Evolutionary conservation across 2,888 invertebrate genomes (phyloP).

Genomic region (Polietes domitor): DNA sequence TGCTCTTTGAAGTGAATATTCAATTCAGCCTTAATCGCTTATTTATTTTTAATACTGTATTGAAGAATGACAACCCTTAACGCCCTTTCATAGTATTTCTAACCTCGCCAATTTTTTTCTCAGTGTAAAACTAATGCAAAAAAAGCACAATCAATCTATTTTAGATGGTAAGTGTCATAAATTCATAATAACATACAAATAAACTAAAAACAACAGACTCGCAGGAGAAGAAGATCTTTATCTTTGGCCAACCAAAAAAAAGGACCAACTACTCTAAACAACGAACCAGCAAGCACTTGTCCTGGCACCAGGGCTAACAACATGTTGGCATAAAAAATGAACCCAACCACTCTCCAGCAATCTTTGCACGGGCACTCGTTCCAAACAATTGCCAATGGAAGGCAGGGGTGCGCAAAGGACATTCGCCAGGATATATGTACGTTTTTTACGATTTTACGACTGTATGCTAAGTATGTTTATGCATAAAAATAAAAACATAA

Average conservation of each 20-base stretch:
- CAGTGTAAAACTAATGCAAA: slow-evolving; percentile 21
- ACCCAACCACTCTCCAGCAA: not conserved
- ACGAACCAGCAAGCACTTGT: not conserved
- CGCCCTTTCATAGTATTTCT: too few species aligned
- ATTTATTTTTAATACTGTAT: too few species aligned
- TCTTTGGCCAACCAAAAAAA: slow-evolving; percentile 66
- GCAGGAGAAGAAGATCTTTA: slow-evolving; percentile 75
- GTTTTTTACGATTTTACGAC: slow-evolving; percentile 74
- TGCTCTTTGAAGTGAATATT: too few species aligned
- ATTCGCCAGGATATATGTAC: slow-evolving; percentile 69
- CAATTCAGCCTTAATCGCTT: too few species aligned
- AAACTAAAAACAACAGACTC: slow-evolving; percentile 74
- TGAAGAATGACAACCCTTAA: too few species aligned
- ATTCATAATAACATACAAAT: slow-evolving; percentile 70
- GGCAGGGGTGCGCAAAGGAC: slow-evolving; percentile 15
- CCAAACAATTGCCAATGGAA: slow-evolving; percentile 15
- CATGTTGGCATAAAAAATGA: not conserved
- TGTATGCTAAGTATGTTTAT: slow-evolving; percentile 78
- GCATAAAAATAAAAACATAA: slow-evolving; percentile 73
- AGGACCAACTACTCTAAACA: slow-evolving; percentile 58
- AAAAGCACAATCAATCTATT: slow-evolving; percentile 28
- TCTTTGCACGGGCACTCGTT: not conserved
- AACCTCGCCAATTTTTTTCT: too few species aligned
- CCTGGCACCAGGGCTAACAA: not conserved
- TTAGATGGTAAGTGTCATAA: slow-evolving; percentile 48